Conservation (phyloP, 2,113 vertebrate genomes). For the Ceyx margarethae region DNA sequence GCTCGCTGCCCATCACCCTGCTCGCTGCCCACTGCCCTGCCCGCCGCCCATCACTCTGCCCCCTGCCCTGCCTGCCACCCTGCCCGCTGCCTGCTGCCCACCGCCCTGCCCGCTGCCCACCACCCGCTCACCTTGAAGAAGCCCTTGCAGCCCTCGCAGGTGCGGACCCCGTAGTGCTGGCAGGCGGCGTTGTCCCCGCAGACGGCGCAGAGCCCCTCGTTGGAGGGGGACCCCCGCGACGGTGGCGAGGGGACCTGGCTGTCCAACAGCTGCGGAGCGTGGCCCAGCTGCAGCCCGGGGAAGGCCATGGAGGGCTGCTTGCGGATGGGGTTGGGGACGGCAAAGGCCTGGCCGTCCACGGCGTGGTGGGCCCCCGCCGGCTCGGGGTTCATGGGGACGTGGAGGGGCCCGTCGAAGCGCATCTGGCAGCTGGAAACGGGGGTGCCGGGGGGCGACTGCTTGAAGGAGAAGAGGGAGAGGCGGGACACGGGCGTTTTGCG, state of each 20-base stretch:
- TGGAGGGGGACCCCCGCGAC: conserved; percentile 94
- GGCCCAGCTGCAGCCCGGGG: conserved; percentile 92
- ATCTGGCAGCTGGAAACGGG: conserved; percentile 98
- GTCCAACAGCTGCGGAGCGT: conserved; percentile 94
- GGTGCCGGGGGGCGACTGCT: conserved; percentile 95
- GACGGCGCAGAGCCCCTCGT: conserved; percentile 96
- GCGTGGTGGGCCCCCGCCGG: conserved; percentile 85
- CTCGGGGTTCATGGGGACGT: conserved; percentile 92
- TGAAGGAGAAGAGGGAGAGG: conserved; percentile 97
- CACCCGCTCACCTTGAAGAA: conserved; percentile 88
- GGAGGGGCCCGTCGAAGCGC: conserved; percentile 95
- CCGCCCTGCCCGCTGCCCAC: background rate
- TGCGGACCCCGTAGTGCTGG: conserved; percentile 95
- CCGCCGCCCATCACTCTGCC: background rate
- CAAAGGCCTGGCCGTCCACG: conserved; percentile 91
- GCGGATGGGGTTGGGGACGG: conserved; percentile 88
- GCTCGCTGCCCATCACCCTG: too few relatives aligned
- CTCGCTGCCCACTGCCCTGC: background rate
- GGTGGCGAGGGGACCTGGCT: conserved; percentile 93
- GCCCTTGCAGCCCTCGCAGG: conserved; percentile 94
- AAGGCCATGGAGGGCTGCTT: conserved; percentile 93
- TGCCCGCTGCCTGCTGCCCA: background rate
- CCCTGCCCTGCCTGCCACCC: background rate
- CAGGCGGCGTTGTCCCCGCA: conserved; percentile 95
- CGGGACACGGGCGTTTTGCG: conserved; percentile 93